These are phyloP conservation scores for Cyphomyrus plagiostoma DNA, from an alignment of 2,113 vertebrate genomes.

Conservation along the genomic window DNA sequence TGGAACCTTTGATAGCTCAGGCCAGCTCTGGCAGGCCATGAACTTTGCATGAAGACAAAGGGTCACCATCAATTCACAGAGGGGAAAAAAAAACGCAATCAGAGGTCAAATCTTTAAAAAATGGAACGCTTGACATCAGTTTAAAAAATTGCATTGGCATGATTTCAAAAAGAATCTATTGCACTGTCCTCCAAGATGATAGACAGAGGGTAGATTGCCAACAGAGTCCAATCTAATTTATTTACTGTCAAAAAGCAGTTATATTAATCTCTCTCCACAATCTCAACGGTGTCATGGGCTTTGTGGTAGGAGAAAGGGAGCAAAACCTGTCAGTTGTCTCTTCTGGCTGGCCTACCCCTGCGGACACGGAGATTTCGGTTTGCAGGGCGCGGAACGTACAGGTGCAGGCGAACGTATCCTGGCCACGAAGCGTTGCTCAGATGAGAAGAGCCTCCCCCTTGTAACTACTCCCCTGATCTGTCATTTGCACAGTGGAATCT, in stretches of 20 bases:
- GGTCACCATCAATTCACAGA: conserved; percentile 21
- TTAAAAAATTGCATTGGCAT: conserved; percentile 6
- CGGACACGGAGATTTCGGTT: too few relatives aligned
- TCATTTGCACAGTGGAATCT: background rate
- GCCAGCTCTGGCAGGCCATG: conserved; percentile 17
- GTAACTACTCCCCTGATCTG: background rate
- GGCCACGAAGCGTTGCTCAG: too few relatives aligned
- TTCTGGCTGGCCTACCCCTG: background rate
- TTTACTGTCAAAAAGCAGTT: conserved; percentile 2
- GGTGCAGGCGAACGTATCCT: background rate
- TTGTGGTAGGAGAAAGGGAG: background rate
- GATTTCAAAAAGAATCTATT: conserved; percentile 9
- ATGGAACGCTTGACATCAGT: background rate
- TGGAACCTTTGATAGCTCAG: conserved; percentile 33
- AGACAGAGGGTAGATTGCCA: background rate
- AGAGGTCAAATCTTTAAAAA: conserved; percentile 16
- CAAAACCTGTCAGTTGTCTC: background rate
- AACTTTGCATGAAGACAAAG: conserved; percentile 28
- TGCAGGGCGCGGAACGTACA: background rate
- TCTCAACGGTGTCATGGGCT: background rate
- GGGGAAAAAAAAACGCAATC: conserved; percentile 10
- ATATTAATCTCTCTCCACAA: conserved; percentile 7
- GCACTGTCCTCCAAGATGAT: conserved; percentile 6
- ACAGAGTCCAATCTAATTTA: conserved; percentile 3
- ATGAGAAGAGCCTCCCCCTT: background rate